These are phyloP conservation scores for Pedionomus torquatus DNA, from an alignment of 2,113 vertebrate species.

Conservation along the genomic window DNA sequence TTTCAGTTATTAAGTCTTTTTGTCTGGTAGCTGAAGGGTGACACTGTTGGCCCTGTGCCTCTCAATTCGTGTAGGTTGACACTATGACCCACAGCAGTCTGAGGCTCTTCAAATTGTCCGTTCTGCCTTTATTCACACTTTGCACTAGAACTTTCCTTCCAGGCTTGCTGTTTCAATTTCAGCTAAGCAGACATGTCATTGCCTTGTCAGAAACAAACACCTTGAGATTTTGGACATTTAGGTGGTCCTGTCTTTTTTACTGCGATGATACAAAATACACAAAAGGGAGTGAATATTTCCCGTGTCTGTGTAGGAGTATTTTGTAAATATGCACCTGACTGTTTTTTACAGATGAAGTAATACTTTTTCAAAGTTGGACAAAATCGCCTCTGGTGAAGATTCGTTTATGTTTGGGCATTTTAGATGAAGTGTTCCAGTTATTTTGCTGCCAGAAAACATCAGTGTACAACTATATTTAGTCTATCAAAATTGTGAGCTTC, in stretches of 20 bases:
- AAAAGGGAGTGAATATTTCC: slow-evolving; percentile 43
- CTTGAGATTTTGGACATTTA: not conserved
- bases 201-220: not conserved
- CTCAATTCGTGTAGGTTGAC: not conserved
- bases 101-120: not conserved
- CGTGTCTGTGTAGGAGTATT: not conserved
- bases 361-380: not conserved
- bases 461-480: not conserved
- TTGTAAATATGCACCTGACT: slow-evolving; percentile 10
- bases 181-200: not conserved
- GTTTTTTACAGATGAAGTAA: slow-evolving; percentile 7
- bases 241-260: slow-evolving; percentile 30
- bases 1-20: slow-evolving; percentile 42
- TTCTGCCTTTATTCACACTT: not conserved
- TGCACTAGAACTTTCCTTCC: not conserved
- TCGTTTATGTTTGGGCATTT: not conserved
- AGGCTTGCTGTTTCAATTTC: not conserved
- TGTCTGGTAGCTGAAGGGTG: slow-evolving; percentile 8
- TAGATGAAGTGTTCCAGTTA: not conserved
- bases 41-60: not conserved
- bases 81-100: accelerated
- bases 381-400: not conserved
- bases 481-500: not conserved
- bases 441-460: not conserved
- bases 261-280: slow-evolving; percentile 48